Base-by-base conservation (phyloP, 2,888 invertebrate species). In the Cecidostiba fungosa region DNA sequence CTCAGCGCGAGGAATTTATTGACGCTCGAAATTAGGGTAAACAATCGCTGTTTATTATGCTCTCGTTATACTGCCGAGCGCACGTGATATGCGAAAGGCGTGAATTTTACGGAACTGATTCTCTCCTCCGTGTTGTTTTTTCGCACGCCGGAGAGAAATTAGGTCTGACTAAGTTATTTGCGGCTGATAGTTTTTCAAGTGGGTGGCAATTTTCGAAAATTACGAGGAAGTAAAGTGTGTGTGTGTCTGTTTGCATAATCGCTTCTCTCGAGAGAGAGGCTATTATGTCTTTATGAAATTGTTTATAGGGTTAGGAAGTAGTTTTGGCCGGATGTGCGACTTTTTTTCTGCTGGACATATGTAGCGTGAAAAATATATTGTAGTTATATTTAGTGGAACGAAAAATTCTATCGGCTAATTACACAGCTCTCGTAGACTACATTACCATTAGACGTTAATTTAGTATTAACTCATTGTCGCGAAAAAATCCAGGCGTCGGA, bases 1-100 rank as follows among this genome's bases (percentile, higher is more conserved):
- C 72, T 23, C 23, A 43, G n/a, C 23, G 8, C 39, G 19, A 12
- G 43, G 6, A 32, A 12, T 36, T 39, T 66, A 74, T 50, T 50
- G 50, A 16, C 50, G 74, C 14, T 74, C 43, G 12, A 74, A 82
- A 66, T 73, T 66, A 43, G 81, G 74, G 43, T 82, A 82, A 82
- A 66, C 81, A 73, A 74, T 29, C 50, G 70, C 39, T 77, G 62
- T 77, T 54, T 36, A 76, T 54, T 54, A 76, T 10, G 23, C 8
- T 50, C 8, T 26, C 77, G 32, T 47, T 23, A n/a, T 10, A 14
- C 32, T 29, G 12, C n/a, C 16, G 23, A 26, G 12, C 12, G 39
- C n/a, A 8, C 1, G 39, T n/a, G 39, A 70, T 10, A n/a, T 8
- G 32, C 32, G 39, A 32, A 23, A n/a, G 36, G 32, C 70, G 36